Evolutionary conservation across 2,113 vertebrate species (phyloP).

Genomic region (Acinonyx jubatus): DNA sequence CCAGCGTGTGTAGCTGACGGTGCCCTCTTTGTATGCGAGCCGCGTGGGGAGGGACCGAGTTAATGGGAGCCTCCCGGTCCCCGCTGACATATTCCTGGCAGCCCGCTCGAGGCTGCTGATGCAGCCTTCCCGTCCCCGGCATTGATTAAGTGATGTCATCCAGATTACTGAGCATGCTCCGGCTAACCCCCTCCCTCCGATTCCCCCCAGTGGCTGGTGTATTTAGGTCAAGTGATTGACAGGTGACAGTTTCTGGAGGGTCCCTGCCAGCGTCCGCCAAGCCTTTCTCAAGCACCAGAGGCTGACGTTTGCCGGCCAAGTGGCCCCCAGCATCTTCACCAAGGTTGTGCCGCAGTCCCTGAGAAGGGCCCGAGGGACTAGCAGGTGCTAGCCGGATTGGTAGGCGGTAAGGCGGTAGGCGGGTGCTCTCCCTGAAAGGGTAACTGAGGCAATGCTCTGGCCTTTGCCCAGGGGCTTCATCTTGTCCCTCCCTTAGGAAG

Average conservation of each 20-base stretch:
- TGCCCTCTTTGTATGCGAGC: constrained; percentile 73
- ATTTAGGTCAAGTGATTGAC: constrained; percentile 80
- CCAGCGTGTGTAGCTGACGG: not conserved
- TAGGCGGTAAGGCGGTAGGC: not conserved
- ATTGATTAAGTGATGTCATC: constrained; percentile 86
- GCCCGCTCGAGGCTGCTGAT: constrained; percentile 68
- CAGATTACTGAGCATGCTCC: constrained; percentile 85
- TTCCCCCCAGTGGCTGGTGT: constrained; percentile 62
- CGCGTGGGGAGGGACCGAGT: constrained; percentile 53
- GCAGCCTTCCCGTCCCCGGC: constrained; percentile 75
- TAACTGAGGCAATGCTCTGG: not conserved
- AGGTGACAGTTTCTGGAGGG: constrained; percentile 57
- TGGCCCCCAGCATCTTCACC: not conserved
- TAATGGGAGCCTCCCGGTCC: constrained; percentile 50
- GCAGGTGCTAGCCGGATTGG: not conserved
- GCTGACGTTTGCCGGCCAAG: not conserved
- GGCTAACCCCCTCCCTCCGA: constrained; percentile 48
- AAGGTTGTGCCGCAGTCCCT: constrained; percentile 58
- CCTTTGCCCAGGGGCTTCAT: not conserved
- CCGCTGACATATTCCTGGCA: constrained; percentile 72
- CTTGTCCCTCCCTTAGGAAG: not conserved
- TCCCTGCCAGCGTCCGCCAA: not conserved
- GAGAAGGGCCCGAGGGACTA: not conserved
- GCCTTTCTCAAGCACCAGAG: not conserved
- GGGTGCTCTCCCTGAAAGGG: fast-evolving